A percentile compares a stretch with the other conserved stretches of the same genome.
These are phyloP conservation scores for Heliopora coerulea DNA, from an alignment of 92 coral and sea anemone genomes.

Conservation along the genomic window DNA sequence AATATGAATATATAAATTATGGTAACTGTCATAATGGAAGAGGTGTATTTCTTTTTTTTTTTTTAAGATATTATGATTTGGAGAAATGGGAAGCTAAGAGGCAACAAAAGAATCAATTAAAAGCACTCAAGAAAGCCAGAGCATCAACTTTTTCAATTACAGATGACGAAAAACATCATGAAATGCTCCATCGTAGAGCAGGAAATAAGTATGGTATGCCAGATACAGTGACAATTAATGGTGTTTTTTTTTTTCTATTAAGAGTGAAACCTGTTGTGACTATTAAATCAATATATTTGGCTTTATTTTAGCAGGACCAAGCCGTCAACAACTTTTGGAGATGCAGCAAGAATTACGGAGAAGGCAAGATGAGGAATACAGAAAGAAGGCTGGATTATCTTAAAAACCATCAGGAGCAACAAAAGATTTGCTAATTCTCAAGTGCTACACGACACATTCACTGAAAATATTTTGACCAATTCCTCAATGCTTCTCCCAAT, in stretches of 20 bases:
- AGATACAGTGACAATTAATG: no score
- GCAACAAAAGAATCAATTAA: constrained; percentile 65
- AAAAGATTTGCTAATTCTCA: neutral
- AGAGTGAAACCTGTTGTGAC: no score
- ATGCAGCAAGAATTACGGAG: constrained; percentile 78
- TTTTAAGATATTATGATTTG: constrained; percentile 76
- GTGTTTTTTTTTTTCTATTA: no score
- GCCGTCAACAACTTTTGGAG: constrained; percentile 75
- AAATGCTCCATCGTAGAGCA: constrained; percentile 51
- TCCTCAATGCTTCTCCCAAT: no score
- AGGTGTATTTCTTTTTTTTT: no score
- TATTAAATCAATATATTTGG: no score
- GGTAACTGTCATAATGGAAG: no score
- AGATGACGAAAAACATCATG: constrained; percentile 80
- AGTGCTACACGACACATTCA: no score
- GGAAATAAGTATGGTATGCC: constrained; percentile 50
- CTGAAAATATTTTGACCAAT: no score
- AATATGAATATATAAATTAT: no score
- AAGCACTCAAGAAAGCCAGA: constrained; percentile 75
- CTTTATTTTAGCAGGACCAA: constrained; percentile 59
- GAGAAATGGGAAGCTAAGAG: constrained; percentile 91
- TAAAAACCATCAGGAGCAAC: neutral
- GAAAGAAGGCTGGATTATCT: constrained; percentile 73
- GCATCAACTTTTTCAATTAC: constrained; percentile 66
- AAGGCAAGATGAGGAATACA: constrained; percentile 84